Conservation (phyloP, 1,140 invertebrate genomes). For the Octopus sinensis region DNA sequence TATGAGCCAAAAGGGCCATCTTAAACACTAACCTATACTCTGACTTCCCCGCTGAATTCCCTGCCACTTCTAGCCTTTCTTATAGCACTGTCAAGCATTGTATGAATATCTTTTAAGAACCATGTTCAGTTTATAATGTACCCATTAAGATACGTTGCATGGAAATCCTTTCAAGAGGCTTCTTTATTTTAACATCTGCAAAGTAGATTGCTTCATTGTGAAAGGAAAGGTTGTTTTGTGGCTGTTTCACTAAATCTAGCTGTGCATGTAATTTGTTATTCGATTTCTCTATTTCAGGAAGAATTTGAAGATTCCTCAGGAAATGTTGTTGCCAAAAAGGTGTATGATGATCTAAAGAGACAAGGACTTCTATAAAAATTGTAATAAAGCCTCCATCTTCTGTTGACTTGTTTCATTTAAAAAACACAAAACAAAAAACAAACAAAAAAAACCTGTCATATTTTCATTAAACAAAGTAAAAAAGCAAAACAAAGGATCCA, state of each 20-base stretch:
- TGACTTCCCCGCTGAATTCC: neutral
- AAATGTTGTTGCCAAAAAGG: constrained; percentile 98
- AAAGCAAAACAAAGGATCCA: too few species aligned
- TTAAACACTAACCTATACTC: too few species aligned
- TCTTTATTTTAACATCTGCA: neutral
- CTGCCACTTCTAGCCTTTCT: neutral
- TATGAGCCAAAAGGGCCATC: too few species aligned
- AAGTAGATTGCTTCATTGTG: neutral
- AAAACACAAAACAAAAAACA: too few species aligned
- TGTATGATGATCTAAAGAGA: constrained; percentile 95
- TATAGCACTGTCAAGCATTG: neutral
- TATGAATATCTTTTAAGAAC: neutral
- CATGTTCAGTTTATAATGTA: neutral
- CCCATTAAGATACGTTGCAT: neutral
- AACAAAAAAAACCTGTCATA: too few species aligned
- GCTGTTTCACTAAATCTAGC: neutral
- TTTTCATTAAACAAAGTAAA: too few species aligned
- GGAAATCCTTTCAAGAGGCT: neutral
- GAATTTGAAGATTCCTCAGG: constrained; percentile 98
- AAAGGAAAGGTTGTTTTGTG: neutral
- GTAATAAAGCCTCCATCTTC: too few species aligned
- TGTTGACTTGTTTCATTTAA: too few species aligned
- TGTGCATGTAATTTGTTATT: neutral
- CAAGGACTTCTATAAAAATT: constrained; percentile 82
- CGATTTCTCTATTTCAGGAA: constrained; percentile 72